Percentiles rank a stretch among this genome's conserved stretches.
Conservation (phyloP, 2,113 vertebrate genomes). For the Setophaga coronata region DNA sequence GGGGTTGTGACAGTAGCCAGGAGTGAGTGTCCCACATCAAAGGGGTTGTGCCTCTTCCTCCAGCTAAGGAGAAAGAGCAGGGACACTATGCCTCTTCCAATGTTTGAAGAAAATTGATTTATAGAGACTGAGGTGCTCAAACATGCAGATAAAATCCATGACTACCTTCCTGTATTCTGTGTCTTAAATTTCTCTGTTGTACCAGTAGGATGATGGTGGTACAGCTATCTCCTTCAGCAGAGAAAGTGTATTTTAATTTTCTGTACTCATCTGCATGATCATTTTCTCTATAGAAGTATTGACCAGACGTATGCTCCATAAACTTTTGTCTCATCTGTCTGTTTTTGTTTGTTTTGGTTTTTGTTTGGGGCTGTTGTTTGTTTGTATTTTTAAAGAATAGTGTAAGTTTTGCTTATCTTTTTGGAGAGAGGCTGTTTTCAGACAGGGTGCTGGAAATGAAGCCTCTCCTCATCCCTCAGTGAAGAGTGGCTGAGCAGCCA, state of each 20-base stretch:
- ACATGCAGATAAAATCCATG: background rate
- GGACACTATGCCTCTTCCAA: background rate
- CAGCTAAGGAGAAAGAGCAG: background rate
- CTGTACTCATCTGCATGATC: background rate
- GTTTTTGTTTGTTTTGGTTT: background rate
- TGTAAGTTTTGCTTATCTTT: background rate
- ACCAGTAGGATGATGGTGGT: background rate
- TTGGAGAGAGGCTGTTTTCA: background rate
- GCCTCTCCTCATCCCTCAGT: background rate
- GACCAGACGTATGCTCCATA: background rate
- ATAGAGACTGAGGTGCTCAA: background rate
- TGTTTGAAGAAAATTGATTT: background rate
- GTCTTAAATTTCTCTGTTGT: background rate
- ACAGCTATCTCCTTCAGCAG: background rate
- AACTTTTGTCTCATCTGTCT: background rate
- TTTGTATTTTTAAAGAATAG: background rate
- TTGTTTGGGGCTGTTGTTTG: background rate
- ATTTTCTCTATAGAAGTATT: background rate
- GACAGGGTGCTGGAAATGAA: background rate
- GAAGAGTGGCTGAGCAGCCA: background rate
- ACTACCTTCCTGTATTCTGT: background rate
- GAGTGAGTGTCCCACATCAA: background rate
- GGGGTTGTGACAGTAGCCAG: too few species aligned
- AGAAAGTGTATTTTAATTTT: background rate
- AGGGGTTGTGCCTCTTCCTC: background rate